Conservation (phyloP, 2,888 invertebrate species). For the Torymus aiolomorphi region DNA sequence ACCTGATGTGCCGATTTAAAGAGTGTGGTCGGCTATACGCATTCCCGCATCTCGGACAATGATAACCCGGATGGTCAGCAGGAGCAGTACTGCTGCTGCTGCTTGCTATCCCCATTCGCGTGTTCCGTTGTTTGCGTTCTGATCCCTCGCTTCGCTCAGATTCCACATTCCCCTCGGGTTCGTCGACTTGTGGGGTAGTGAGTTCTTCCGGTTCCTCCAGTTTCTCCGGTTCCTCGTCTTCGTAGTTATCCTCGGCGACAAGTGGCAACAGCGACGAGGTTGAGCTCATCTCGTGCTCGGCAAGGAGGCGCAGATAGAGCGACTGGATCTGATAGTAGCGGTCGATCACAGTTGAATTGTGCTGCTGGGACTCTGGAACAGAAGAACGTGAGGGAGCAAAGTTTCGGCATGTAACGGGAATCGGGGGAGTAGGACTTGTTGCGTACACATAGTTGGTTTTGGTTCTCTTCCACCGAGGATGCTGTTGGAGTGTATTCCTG, state of each 20-base stretch:
- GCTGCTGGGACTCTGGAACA: slow-evolving; percentile 38
- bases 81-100: not conserved
- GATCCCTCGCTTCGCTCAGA: not conserved
- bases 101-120: not conserved
- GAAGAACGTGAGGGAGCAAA: slow-evolving; percentile 9
- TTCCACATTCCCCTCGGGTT: slow-evolving; percentile 23
- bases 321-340: slow-evolving; percentile 69
- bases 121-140: not conserved
- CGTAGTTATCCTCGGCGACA: not conserved
- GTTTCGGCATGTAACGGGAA: too few species aligned
- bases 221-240: slow-evolving; percentile 32
- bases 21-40: slow-evolving; percentile 79
- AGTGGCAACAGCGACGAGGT: not conserved
- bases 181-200: too few species aligned
- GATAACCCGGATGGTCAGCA: slow-evolving; percentile 60
- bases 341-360: slow-evolving; percentile 61
- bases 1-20: slow-evolving; percentile 78
- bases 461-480: slow-evolving; percentile 12
- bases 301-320: slow-evolving; percentile 66
- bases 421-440: not conserved
- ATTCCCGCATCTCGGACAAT: slow-evolving; percentile 79
- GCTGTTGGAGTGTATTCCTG: not conserved
- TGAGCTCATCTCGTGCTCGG: slow-evolving; percentile 63
- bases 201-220: slow-evolving; percentile 30
- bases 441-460: not conserved